Evolutionary conservation across 2,797 vertebrate genomes (phyloP), one percentile per base, ranked within the genome.

Genomic region (Phalanger gymnotis): DNA sequence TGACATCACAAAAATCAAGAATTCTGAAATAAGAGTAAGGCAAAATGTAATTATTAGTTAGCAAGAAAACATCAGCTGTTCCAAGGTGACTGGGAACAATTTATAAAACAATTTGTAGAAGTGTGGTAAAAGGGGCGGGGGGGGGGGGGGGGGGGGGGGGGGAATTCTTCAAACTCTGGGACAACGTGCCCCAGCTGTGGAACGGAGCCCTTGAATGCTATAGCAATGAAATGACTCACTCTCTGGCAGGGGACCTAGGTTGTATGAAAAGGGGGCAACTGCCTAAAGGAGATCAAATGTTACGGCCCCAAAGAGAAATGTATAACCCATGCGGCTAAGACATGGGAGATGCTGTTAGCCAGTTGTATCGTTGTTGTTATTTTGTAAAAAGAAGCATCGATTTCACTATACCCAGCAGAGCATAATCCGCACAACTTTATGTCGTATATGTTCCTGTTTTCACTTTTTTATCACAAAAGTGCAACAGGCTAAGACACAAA

Each of bases 261-360:
- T 94, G 90, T 96, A 96, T 22, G 10, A 97, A 95, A 96, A 90
- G 96, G 66, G 92, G 25, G 22, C 90, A 16, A 91, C 52, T 97
- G 93, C 89, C 95, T 95, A 89, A 90, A 90, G 89, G 57, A 97
- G 51, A 97, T 96, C 58, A 95, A 93, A 94, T 51, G 53, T 54
- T 53, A 94, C 94, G 53, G 93, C 87, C 34, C 93, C 93, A 95
- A 95, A 93, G 19, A 96, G 92, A 95, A 3, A 52, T 95, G 54
- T 94, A 96, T 93, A 96, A 96, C 93, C 94, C 95, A 92, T 58
- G 96, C 91, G 91, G 66, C 91, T 95, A 94, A 97, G 93, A 96
- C 81, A 81, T 7, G 96, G 53, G n/a, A 96, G 54, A 97, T 30
- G 53, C 97, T 96, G 87, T 92, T 89, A 40, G 91, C 96, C 91